Evolutionary conservation across 2,113 vertebrate genomes (phyloP), one percentile per base, ranked within the genome.

Genomic region (Eonycteris spelaea): DNA sequence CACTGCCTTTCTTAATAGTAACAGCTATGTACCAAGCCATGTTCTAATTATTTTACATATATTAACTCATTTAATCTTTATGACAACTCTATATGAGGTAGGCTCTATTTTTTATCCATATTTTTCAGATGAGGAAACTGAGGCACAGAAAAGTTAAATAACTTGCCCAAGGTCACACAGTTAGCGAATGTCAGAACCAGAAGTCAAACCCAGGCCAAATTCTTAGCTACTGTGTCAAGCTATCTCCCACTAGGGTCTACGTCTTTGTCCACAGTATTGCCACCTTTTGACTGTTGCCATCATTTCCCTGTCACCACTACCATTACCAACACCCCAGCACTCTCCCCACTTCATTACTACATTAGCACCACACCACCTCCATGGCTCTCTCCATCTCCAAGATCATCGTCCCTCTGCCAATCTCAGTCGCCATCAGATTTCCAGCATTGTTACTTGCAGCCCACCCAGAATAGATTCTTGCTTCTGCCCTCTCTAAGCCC

Each of bases 101-200:
- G 85, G 22, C 33, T 33, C 22, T 78, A 35, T 87, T 86, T n/a
- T n/a, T 67, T 67, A 63, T 61, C 57, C 30, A 53, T 83, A 5
- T 63, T 63, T 82, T 45, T 74, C 45, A 83, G 70, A 78, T 74
- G 24, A 95, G 61, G 35, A 96, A 85, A 86, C 26, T 15, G 83
- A 90, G 61, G 67, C 53, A 77, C n/a, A 43, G 61, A 86, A 83
- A 73, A 94, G n/a, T 88, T 92, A 77, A 86, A 77, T 82, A 55
- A 91, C 28, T 71, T 70, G 33, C 24, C 65, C 63, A 71, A 35
- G 19, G 7, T 67, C 53, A 48, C 48, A 38, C 6, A 48, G 77
- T 43, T 80, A 53, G 45, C 43, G 82, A 75, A 40, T 38, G 53
- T 28, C 59, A 92, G 33, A 67, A 21, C 38, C 30, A 35, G 38